A percentile compares a stretch with the other conserved stretches of the same genome.
phyloP scores from a whole-genome alignment of 1,140 invertebrate genomes.

The Babylonia areolata region DNA sequence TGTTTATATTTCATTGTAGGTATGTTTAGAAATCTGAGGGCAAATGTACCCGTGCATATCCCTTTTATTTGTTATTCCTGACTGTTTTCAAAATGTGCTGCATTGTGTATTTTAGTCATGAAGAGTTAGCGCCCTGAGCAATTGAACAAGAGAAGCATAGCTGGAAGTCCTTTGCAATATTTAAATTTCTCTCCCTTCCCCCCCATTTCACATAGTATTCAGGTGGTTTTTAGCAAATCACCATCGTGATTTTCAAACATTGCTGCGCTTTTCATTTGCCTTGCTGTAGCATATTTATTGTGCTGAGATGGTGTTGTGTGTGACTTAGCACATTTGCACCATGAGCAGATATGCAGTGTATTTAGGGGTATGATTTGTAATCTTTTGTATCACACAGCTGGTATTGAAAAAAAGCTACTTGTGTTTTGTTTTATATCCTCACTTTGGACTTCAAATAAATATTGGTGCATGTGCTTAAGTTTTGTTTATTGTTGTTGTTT shows the following conservation, averaged over 20 bases:
- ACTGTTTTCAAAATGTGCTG: neutral
- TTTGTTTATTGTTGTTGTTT: neutral
- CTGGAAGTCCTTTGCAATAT: neutral
- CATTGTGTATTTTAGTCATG: neutral
- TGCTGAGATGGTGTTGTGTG: neutral
- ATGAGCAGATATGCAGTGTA: neutral
- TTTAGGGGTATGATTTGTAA: neutral
- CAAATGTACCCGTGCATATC: no score
- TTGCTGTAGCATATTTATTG: neutral
- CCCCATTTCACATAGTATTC: neutral
- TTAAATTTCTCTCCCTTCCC: neutral
- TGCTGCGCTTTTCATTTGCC: neutral
- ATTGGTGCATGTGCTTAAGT: neutral
- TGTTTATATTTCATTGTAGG: no score
- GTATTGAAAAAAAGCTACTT: neutral
- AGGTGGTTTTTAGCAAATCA: no score
- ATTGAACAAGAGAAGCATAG: neutral
- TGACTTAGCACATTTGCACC: neutral
- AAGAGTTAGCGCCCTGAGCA: neutral
- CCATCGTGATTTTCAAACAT: neutral
- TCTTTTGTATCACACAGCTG: neutral
- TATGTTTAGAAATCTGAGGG: no score
- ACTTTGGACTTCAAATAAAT: constrained; percentile 1
- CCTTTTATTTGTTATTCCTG: no score
- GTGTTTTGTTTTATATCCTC: neutral